These are phyloP conservation scores for Homarus americanus DNA, from an alignment of 1,140 invertebrate genomes.

Conservation along the genomic window DNA sequence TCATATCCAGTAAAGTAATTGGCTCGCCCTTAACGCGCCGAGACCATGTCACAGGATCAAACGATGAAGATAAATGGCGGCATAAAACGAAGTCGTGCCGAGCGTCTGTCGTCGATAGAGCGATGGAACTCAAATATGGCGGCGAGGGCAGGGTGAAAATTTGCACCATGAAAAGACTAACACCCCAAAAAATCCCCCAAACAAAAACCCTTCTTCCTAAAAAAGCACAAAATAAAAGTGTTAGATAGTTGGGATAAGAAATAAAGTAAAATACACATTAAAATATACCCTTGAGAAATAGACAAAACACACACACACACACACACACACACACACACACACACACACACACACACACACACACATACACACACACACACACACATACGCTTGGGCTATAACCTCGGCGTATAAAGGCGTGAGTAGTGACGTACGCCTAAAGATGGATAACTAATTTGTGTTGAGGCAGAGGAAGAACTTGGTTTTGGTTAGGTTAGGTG, in stretches of 20 bases:
- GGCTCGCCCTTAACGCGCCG: slow-evolving; percentile 62
- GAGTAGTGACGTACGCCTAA: background rate
- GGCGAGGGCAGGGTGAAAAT: slow-evolving; percentile 1
- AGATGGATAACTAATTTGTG: background rate
- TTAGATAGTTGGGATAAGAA: background rate
- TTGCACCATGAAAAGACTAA: background rate
- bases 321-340: too few relatives aligned
- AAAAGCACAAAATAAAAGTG: too few relatives aligned
- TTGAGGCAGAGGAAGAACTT: background rate
- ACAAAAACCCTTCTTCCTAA: too few relatives aligned
- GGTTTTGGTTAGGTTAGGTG: too few relatives aligned
- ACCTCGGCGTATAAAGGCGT: background rate
- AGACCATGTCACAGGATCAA: slow-evolving; percentile 63
- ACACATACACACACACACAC: too few relatives aligned
- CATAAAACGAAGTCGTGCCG: slow-evolving; percentile 47
- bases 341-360: too few relatives aligned
- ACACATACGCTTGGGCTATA: too few relatives aligned
- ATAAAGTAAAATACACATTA: too few relatives aligned
- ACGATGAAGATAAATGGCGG: slow-evolving; percentile 63
- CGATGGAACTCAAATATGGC: slow-evolving; percentile 55
- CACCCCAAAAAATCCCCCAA: background rate
- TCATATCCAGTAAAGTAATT: slow-evolving; percentile 65
- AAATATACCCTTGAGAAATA: background rate
- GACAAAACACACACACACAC: too few relatives aligned
- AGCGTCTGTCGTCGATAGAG: slow-evolving; percentile 33